Base-by-base conservation (phyloP, 2,888 invertebrate species). In the Drosophila kuntzei region DNA sequence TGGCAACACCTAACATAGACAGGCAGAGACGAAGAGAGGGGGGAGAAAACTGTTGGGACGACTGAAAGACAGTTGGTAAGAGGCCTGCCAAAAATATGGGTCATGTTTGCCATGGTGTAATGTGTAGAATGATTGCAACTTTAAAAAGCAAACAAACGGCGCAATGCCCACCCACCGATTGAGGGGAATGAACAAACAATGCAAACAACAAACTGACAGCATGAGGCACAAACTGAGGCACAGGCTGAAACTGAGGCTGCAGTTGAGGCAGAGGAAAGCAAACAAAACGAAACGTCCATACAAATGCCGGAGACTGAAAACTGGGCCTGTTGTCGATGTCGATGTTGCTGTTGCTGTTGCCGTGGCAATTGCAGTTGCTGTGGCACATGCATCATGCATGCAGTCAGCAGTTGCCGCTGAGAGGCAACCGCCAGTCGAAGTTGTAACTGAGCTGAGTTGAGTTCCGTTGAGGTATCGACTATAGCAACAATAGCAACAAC, bases 21-120 rank as follows among this genome's bases (percentile, higher is more conserved):
- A 37, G 57, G 14, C n/a, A 16, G 29, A 34, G 18, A 18, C 20
- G 41, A 22, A 7, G 9, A 11, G 16, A 29, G 18, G 12, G 4
- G 6, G 12, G n/a, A 37, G 16, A n/a, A 11, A 20, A 25, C n/a
- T n/a, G n/a, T n/a, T 2, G 20, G 7, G 14, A 32, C 12, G 2
- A n/a, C 12, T 77, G 57, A 58, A 57, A 36, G 22, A 50, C 20
- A 34, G 53, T 53, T 53, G 58, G 34, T 20, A 18, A 22, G 43
- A 43, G 51, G 76, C 44, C 58, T 68, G 59, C 68, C 64, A 57
- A 75, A 79, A 77, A 89, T 85, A 85, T 90, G 87, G 90, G 90
- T 91, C 91, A 90, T 91, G 90, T 90, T 90, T 90, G 87, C 87
- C 68, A 73, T 89, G 87, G 85, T 89, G 90, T 89, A 90, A 90